These are phyloP conservation scores for Sclerodermus sp. DNA, from an alignment of 2,888 invertebrate species.

Conservation along the genomic window DNA sequence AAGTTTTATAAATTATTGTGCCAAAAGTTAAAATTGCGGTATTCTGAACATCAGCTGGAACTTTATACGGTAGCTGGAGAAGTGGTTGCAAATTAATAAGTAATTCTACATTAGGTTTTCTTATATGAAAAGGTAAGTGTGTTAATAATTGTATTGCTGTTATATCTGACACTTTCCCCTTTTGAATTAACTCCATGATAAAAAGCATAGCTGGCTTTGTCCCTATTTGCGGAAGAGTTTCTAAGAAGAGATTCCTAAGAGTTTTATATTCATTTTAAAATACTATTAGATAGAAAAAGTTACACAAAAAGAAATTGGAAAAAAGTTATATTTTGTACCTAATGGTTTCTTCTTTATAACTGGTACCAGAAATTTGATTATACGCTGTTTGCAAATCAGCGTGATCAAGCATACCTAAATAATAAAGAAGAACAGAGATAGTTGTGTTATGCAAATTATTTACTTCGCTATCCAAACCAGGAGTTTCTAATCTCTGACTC, in stretches of 20 bases:
- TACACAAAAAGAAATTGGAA: not conserved
- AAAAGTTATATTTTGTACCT: slow-evolving; percentile 43
- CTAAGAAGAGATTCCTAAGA: slow-evolving; percentile 69
- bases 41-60: slow-evolving; percentile 63
- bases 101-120: slow-evolving; percentile 61
- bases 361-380: slow-evolving; percentile 63
- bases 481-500: slow-evolving; percentile 50
- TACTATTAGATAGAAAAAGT: not conserved
- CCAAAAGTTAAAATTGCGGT: slow-evolving; percentile 73
- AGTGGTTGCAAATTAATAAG: slow-evolving; percentile 64
- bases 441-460: slow-evolving; percentile 57
- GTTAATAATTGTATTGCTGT: slow-evolving; percentile 68
- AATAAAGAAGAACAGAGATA: slow-evolving; percentile 53
- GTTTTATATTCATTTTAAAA: too few species aligned
- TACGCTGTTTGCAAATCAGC: slow-evolving; percentile 51
- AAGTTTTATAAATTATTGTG: slow-evolving; percentile 69
- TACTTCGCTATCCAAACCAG: slow-evolving; percentile 48
- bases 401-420: slow-evolving; percentile 53
- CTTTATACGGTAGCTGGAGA: slow-evolving; percentile 53
- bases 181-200: slow-evolving; percentile 66
- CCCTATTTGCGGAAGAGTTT: slow-evolving; percentile 71
- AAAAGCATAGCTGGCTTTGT: slow-evolving; percentile 68
- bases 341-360: slow-evolving; percentile 74
- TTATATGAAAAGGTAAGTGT: slow-evolving; percentile 72
- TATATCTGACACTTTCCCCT: slow-evolving; percentile 66